Percentiles rank a stretch among this genome's conserved stretches.
phyloP scores from a whole-genome alignment of 2,797 vertebrate species.

The Pempheris klunzingeri region DNA sequence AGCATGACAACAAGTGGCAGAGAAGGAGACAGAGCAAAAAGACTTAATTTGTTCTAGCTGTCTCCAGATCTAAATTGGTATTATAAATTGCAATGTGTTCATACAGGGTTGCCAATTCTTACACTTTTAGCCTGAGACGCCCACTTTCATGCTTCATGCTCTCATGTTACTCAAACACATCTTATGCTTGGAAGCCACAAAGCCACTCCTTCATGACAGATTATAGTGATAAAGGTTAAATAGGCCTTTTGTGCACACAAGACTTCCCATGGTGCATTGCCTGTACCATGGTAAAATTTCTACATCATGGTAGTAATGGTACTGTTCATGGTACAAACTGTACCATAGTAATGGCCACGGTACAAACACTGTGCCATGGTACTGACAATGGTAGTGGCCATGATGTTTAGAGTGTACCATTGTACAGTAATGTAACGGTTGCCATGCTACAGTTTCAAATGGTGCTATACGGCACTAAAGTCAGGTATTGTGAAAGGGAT shows the following conservation, averaged over 20 bases:
- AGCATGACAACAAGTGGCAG: constrained; percentile 41
- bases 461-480: no score
- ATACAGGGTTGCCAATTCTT: constrained; percentile 17
- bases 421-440: no score
- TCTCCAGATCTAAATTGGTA: constrained; percentile 52
- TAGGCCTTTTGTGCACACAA: constrained; percentile 1
- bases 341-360: no score
- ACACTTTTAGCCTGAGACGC: constrained; percentile 4
- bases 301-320: no score
- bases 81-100: constrained; percentile 52
- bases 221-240: constrained; percentile 1
- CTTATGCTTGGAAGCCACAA: not conserved
- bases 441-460: no score
- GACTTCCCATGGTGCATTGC: no score
- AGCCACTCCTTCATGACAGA: not conserved
- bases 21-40: constrained; percentile 41
- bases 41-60: constrained; percentile 50
- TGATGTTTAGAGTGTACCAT: no score
- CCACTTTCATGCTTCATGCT: constrained; percentile 2
- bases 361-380: no score
- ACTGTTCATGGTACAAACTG: no score
- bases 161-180: constrained; percentile 27
- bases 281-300: no score
- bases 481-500: no score
- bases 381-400: no score